These are phyloP conservation scores for Neodiprion virginianus DNA, from an alignment of 1,140 invertebrate genomes.

Conservation along the genomic window DNA sequence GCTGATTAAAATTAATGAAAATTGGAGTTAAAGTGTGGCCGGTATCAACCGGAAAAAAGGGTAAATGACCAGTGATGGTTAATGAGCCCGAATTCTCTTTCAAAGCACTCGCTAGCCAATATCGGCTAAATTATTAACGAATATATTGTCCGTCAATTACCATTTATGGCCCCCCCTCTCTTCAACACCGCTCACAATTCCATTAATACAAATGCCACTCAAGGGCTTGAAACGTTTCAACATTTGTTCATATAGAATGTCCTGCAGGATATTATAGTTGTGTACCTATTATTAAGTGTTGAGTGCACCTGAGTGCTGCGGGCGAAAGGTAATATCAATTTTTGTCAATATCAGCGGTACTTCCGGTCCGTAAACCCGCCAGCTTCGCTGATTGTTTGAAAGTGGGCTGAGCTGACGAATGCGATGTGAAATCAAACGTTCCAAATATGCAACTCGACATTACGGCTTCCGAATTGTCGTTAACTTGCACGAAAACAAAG, in stretches of 20 bases:
- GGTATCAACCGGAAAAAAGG: not conserved
- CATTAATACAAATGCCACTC: not conserved
- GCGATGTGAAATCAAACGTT: too few relatives aligned
- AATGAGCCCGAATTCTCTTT: not conserved
- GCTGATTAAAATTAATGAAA: too few relatives aligned
- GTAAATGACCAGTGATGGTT: not conserved
- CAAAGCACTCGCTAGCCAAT: not conserved
- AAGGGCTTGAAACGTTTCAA: not conserved
- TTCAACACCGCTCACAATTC: not conserved
- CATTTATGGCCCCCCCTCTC: not conserved
- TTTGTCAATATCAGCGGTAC: not conserved
- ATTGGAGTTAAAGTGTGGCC: not conserved
- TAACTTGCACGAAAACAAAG: too few relatives aligned
- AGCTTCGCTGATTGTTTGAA: too few relatives aligned
- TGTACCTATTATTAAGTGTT: slow-evolving; percentile 1
- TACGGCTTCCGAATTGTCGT: too few relatives aligned
- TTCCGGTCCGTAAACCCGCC: not conserved
- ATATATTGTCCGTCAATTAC: slow-evolving; percentile 7
- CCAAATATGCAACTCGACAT: too few relatives aligned
- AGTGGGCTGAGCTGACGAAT: too few relatives aligned
- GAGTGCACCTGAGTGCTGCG: not conserved
- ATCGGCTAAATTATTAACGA: not conserved
- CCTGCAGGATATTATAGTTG: not conserved
- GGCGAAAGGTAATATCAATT: not conserved
- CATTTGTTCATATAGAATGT: not conserved